Evolutionary conservation across 2,113 vertebrate genomes (phyloP), one percentile per base, ranked within the genome.

Genomic region (Calyptommatus sinebrachiatus): DNA sequence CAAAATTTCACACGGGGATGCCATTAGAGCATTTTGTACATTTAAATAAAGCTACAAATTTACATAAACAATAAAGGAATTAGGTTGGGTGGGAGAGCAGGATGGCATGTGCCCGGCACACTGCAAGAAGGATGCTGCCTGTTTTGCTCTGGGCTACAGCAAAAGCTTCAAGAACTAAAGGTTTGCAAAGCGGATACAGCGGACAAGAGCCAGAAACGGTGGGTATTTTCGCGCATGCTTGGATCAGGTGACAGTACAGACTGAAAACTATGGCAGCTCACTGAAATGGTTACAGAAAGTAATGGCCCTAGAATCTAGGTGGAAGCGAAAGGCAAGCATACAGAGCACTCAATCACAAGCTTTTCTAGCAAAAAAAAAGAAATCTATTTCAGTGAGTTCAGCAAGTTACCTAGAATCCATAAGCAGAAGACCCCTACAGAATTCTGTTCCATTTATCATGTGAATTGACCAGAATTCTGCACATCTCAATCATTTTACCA

Each of bases 191-290:
- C 95, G 93, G 89, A 91, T 90, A 94, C 91, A 94, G 95, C 95
- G 93, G 91, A 95, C 92, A 92, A 90, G 87, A 93, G 92, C 92
- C 91, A 93, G 90, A 92, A 92, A 94, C 92, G 69, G 91, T 92
- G 94, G 93, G 88, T 86, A 90, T 89, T 91, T 95, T 91, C 94
- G 96, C 94, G 92, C 97, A 98, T 98, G 97, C 97, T 97, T 93
- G 95, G 96, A 91, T 95, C 94, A 96, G 94, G 95, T 95, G 96
- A 96, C 93, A 93, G 93, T 96, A 95, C 94, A 95, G 92, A 97
- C 96, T 94, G 91, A 96, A 95, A 96, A 97, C 93, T 96, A 97
- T 97, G 97, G 96, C 97, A 99, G 98, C 97, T 99, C 97, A 99
- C 94, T 97, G 97, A 97, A 94, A 96, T 95, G 95, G 94, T 93